Evolutionary conservation across 2,797 vertebrate species (phyloP).

Genomic region (Phrynocephalus forsythii): DNA sequence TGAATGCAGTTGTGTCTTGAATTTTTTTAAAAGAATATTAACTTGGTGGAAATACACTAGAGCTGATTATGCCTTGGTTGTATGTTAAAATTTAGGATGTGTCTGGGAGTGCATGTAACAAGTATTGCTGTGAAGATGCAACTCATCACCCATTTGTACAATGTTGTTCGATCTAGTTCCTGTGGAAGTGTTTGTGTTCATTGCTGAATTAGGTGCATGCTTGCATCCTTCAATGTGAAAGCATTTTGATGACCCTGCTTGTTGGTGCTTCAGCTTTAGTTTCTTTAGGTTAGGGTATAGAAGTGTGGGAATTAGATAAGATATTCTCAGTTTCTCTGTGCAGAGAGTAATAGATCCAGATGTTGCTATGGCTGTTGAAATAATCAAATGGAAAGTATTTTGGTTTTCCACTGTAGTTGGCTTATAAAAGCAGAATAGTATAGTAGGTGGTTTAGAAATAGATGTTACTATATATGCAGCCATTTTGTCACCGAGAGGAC

Average conservation of each 20-base stretch:
- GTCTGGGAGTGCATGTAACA: neutral
- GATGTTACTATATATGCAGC: too few species aligned
- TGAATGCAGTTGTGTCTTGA: neutral
- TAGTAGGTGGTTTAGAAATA: too few species aligned
- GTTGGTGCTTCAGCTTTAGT: neutral
- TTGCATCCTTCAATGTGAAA: neutral
- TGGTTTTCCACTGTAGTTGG: too few species aligned
- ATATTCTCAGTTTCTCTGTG: neutral
- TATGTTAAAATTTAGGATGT: neutral
- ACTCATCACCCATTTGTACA: neutral
- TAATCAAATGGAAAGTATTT: too few species aligned
- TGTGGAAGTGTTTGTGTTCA: neutral
- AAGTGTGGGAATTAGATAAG: neutral
- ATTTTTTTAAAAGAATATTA: neutral
- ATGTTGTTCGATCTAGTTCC: neutral
- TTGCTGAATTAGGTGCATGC: neutral
- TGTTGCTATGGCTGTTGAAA: too few species aligned
- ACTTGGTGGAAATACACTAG: neutral
- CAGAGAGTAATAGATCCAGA: neutral
- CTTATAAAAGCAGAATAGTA: too few species aligned
- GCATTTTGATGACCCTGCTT: neutral
- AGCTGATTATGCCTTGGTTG: neutral
- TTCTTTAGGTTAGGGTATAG: neutral
- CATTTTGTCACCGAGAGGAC: too few species aligned
- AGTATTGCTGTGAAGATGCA: neutral